Conservation (phyloP, 64 coral and sea anemone genomes). For the Trachythela sp. region DNA sequence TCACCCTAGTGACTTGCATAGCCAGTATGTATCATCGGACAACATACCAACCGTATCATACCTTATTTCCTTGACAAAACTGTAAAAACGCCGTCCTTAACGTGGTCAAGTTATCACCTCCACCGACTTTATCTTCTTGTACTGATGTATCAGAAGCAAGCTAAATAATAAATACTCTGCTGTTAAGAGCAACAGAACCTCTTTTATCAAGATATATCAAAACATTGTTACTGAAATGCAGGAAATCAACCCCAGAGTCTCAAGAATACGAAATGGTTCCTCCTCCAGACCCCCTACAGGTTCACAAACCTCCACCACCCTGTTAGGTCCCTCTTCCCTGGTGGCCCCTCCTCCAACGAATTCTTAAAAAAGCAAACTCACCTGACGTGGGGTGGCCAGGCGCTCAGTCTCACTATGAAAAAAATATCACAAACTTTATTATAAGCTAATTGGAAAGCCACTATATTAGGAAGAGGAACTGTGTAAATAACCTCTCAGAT, state of each 20-base stretch:
- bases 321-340: too few relatives aligned
- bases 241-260: too few relatives aligned
- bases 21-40: too few relatives aligned
- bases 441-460: neutral
- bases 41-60: slow-evolving; percentile 31
- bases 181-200: neutral
- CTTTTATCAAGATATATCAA: neutral
- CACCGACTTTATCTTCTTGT: slow-evolving; percentile 11
- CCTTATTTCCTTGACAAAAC: slow-evolving; percentile 83
- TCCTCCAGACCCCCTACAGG: too few relatives aligned
- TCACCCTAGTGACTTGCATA: too few relatives aligned
- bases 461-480: neutral
- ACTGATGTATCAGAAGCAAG: neutral
- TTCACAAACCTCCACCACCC: too few relatives aligned
- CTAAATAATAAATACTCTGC: neutral
- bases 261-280: too few relatives aligned
- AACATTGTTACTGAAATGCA: too few relatives aligned
- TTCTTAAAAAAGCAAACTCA: too few relatives aligned
- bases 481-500: neutral
- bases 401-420: neutral
- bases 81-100: slow-evolving; percentile 78
- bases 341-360: too few relatives aligned
- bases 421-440: neutral
- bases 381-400: neutral
- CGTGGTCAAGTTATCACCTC: slow-evolving; percentile 41